Base-by-base conservation (phyloP, 1,140 invertebrate species). In the Theocolax elegans region DNA sequence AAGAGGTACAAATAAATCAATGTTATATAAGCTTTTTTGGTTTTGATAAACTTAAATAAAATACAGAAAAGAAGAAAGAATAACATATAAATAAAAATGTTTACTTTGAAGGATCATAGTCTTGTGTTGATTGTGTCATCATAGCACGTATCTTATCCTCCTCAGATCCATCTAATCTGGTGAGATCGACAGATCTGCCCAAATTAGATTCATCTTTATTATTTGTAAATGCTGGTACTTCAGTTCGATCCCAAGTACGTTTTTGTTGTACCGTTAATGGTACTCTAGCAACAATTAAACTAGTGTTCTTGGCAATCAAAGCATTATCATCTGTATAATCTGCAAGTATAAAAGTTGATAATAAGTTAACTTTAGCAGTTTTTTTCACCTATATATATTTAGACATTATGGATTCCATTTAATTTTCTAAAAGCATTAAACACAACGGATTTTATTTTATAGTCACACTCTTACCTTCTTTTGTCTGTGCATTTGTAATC, bases 121-220 rank as follows among this genome's bases (percentile, higher is more conserved):
- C 97, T 80, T 93, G 92, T 53, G 95, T 97, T 42, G 96, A 97
- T 79, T 98, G 97, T 64, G 92, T 91, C 90, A 99, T 98, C 93
- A 99, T 97, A 72, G 95, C 95, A 81, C 93, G 92, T 77, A 99
- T 97, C 87, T 98, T 98, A 80, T 99, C 97, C 79, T 97, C 95
- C 87, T 99, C 97, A 29, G 93, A 93, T 51, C 93, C 94, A 88
- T 96, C 94, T 85, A 97, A 91, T 82, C 91, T 92, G 23, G 93
- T 92, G 71, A 98, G 87, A 89, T 98, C 96, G 51, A 94, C 91
- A 68, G 90, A 86, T 87, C 91, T 86, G 2, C 87, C 85, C 17
- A 85, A 76, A 78, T 86, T 80, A 63, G 85, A 80, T 77, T 91
- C 89, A 77, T 90, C 90, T 79, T 87, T 83, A 29, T 79, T 76